Conservation (phyloP, 1,140 invertebrate genomes). For the Drosophila saltans region DNA sequence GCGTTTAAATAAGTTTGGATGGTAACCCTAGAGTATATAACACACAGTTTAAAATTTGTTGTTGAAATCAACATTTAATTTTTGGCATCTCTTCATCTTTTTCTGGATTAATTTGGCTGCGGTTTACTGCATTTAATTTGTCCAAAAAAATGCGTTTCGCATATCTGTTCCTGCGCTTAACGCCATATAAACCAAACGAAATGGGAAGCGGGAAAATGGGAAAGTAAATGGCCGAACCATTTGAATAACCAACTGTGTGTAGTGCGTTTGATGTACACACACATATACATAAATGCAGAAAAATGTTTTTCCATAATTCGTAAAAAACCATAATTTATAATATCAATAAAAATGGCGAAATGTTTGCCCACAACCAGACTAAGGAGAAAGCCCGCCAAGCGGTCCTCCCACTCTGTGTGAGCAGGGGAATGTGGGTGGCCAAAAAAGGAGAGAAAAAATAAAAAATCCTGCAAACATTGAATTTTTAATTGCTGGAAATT, state of each 20-base stretch:
- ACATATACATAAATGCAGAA: neutral
- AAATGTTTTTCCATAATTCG: slow-evolving; percentile 55
- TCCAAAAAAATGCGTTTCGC: slow-evolving; percentile 1
- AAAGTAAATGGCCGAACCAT: slow-evolving; percentile 6
- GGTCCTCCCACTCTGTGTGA: slow-evolving; percentile 3
- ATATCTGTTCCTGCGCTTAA: slow-evolving; percentile 2
- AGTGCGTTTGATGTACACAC: neutral
- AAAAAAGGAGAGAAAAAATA: neutral
- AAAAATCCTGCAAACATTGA: slow-evolving; percentile 68
- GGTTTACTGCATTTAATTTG: neutral
- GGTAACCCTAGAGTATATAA: too few species aligned
- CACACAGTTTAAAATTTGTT: too few species aligned
- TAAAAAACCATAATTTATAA: slow-evolving; percentile 70
- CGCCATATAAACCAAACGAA: slow-evolving; percentile 5
- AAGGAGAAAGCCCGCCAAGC: slow-evolving; percentile 46
- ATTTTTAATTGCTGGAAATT: slow-evolving; percentile 78
- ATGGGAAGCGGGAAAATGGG: neutral
- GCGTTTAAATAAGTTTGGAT: too few species aligned
- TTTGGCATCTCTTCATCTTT: neutral
- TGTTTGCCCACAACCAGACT: slow-evolving; percentile 13
- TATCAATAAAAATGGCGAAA: slow-evolving; percentile 61
- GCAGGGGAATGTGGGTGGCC: too few species aligned
- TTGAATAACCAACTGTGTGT: neutral
- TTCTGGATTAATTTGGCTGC: neutral
- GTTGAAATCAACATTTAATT: too few species aligned